phyloP scores from a whole-genome alignment of 2,113 vertebrate genomes.

The Myiozetetes cayanensis region DNA sequence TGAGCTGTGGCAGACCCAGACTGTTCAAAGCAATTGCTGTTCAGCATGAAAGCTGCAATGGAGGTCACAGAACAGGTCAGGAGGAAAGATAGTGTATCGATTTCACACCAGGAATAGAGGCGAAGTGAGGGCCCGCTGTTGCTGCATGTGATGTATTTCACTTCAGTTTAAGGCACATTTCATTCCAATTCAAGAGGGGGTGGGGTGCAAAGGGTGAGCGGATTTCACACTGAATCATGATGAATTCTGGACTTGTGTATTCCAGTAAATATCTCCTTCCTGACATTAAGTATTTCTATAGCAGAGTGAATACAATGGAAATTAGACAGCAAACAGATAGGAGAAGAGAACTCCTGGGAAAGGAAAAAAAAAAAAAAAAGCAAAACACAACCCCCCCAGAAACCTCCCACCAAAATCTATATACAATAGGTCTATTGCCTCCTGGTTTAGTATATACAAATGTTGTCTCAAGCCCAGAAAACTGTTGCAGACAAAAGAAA shows the following conservation, averaged over 20 bases:
- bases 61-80: conserved; percentile 88
- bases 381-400: neutral
- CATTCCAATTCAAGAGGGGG: conserved; percentile 83
- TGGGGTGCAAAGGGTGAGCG: conserved; percentile 80
- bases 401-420: neutral
- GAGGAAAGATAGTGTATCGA: conserved; percentile 92
- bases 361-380: neutral
- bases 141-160: conserved; percentile 83
- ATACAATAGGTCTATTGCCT: neutral
- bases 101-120: conserved; percentile 86
- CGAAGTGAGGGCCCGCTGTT: conserved; percentile 74
- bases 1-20: conserved; percentile 81
- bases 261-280: conserved; percentile 80
- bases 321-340: conserved; percentile 54
- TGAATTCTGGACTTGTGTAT: conserved; percentile 83
- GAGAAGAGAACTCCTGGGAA: neutral
- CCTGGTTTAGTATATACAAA: neutral
- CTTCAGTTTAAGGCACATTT: conserved; percentile 85
- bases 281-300: conserved; percentile 75
- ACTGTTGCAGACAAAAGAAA: neutral
- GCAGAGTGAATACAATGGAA: conserved; percentile 74
- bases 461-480: neutral
- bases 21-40: conserved; percentile 91
- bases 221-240: conserved; percentile 86
- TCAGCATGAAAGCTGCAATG: conserved; percentile 86